Evolutionary conservation across 2,113 vertebrate species (phyloP).

Genomic region (Notarius lentiginosus): DNA sequence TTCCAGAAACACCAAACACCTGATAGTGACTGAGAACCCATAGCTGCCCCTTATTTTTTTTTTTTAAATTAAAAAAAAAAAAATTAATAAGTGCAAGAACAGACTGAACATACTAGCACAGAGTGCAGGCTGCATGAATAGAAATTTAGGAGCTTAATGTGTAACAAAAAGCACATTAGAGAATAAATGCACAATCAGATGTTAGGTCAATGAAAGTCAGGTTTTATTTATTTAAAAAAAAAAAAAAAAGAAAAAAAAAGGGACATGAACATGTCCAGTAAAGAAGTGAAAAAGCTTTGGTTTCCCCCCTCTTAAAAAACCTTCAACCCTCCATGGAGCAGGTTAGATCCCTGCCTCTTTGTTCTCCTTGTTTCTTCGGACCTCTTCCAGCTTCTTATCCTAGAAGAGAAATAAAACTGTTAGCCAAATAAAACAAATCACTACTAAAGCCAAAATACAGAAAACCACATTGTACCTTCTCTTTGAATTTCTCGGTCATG

Average conservation of each 20-base stretch:
- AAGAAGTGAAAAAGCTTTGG: slow-evolving; percentile 84
- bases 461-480: slow-evolving; percentile 77
- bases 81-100: slow-evolving; percentile 59
- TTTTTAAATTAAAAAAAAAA: slow-evolving; percentile 32
- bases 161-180: slow-evolving; percentile 61
- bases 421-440: background rate
- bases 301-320: slow-evolving; percentile 56
- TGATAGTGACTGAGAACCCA: slow-evolving; percentile 26
- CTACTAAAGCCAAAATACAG: background rate
- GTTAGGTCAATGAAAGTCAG: slow-evolving; percentile 53
- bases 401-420: slow-evolving; percentile 51
- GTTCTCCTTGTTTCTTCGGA: slow-evolving; percentile 95
- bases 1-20: background rate
- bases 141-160: slow-evolving; percentile 58
- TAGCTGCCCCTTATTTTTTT: slow-evolving; percentile 39
- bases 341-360: slow-evolving; percentile 86
- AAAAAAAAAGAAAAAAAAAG: background rate
- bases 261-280: slow-evolving; percentile 64
- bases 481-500: slow-evolving; percentile 93
- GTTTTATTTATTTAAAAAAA: background rate
- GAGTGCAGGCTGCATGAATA: slow-evolving; percentile 60
- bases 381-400: slow-evolving; percentile 97
- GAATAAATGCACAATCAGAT: background rate
- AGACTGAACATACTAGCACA: slow-evolving; percentile 57
- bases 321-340: slow-evolving; percentile 64